Percentiles rank a stretch among this genome's conserved stretches.
Conservation (phyloP, 2,888 invertebrate species). For the Heteromyza rotundicornis region DNA sequence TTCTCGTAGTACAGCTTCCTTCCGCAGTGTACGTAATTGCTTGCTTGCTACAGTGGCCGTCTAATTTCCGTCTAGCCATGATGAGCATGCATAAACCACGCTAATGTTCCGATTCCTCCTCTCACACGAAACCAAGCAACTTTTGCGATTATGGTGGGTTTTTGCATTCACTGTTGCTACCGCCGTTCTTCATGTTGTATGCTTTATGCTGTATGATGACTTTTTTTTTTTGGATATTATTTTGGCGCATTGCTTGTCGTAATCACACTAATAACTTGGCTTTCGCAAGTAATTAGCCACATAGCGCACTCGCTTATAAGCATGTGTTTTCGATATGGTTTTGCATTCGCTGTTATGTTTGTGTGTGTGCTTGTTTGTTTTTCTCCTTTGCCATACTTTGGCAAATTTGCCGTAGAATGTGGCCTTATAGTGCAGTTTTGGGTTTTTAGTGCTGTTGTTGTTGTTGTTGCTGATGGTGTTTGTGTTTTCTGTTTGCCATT, state of each 20-base stretch:
- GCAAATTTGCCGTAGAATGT: background rate
- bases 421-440: no score
- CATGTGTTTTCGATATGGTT: background rate
- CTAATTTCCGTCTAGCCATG: background rate
- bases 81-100: background rate
- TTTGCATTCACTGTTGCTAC: background rate
- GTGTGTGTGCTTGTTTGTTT: background rate
- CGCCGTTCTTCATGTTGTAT: background rate
- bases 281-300: constrained; percentile 51
- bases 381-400: background rate
- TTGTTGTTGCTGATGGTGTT: background rate
- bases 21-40: background rate
- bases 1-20: no score
- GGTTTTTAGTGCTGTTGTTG: no score
- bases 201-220: background rate
- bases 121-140: no score
- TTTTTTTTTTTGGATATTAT: constrained; percentile 1
- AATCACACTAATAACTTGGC: constrained; percentile 54
- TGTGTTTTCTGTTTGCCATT: background rate
- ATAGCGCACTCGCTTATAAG: constrained; percentile 28
- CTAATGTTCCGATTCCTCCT: background rate
- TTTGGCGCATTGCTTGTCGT: constrained; percentile 31
- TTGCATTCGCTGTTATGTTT: background rate
- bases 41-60: background rate
- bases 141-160: background rate